These are phyloP conservation scores for Melitaea cinxia DNA, from an alignment of 1,140 invertebrate species.

Conservation along the genomic window DNA sequence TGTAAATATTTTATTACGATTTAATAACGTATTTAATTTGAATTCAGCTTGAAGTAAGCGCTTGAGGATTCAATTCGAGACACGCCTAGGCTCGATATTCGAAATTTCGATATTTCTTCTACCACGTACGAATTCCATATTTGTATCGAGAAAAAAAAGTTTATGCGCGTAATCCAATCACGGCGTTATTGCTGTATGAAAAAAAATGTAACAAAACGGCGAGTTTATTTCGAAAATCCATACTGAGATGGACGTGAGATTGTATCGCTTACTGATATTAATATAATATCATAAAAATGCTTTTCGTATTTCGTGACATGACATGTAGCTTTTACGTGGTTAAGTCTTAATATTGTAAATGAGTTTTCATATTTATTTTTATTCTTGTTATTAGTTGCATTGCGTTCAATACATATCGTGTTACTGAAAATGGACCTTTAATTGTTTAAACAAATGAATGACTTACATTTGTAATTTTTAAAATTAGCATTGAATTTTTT, in stretches of 20 bases:
- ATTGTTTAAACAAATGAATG: too few species aligned
- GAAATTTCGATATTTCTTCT: slow-evolving; percentile 5
- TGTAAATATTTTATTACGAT: too few species aligned
- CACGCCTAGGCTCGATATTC: background rate
- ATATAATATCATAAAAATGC: background rate
- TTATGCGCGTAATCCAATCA: slow-evolving; percentile 19
- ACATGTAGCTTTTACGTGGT: too few species aligned
- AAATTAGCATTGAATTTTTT: too few species aligned
- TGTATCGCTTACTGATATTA: background rate
- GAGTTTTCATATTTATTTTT: too few species aligned
- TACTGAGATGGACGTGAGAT: background rate
- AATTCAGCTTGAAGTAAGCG: background rate
- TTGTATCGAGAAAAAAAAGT: slow-evolving; percentile 22
- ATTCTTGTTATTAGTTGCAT: too few species aligned
- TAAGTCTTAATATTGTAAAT: too few species aligned
- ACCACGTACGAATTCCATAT: slow-evolving; percentile 16
- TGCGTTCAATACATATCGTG: too few species aligned
- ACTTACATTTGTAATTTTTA: too few species aligned
- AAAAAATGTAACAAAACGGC: background rate
- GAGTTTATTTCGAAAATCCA: background rate
- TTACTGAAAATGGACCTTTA: too few species aligned
- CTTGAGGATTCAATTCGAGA: background rate
- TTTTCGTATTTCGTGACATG: too few species aligned
- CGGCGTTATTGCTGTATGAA: slow-evolving; percentile 12
- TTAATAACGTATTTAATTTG: background rate